Conservation (phyloP, 53 echinoderm and acorn worm species). For the Echinometra lucunter region DNA sequence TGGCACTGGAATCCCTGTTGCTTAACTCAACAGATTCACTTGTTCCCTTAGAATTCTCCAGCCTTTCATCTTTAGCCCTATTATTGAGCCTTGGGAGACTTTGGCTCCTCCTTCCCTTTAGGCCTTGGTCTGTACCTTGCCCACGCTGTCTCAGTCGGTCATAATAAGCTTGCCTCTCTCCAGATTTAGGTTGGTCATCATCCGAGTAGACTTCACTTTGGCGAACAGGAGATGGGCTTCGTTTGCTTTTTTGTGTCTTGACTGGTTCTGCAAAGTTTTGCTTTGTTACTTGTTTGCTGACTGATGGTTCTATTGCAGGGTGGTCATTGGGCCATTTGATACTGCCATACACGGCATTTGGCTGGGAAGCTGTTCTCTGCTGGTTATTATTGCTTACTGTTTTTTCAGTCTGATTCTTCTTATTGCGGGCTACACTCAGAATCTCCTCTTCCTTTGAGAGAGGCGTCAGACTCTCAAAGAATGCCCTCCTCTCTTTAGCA, state of each 20-base stretch:
- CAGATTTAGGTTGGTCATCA: constrained; percentile 52
- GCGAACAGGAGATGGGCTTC: constrained; percentile 34
- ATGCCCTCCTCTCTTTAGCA: constrained; percentile 57
- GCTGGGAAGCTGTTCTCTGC: not conserved
- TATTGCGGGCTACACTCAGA: not conserved
- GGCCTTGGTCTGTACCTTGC: constrained; percentile 27
- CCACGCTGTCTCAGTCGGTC: constrained; percentile 77
- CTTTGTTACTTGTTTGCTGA: not conserved
- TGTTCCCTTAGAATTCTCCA: not conserved
- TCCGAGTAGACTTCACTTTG: constrained; percentile 18
- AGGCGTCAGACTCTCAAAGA: constrained; percentile 61
- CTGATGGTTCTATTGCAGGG: not conserved
- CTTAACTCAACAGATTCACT: not conserved
- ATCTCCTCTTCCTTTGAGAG: constrained; percentile 65
- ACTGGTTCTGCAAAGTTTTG: constrained; percentile 5
- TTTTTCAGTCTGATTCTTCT: not conserved
- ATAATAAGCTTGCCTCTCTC: constrained; percentile 72
- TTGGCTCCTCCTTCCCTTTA: constrained; percentile 67
- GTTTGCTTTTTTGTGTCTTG: not conserved
- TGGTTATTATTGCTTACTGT: not conserved
- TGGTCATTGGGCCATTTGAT: constrained; percentile 59
- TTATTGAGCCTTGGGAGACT: constrained; percentile 74
- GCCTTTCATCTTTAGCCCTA: constrained; percentile 3
- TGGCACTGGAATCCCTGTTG: not conserved
- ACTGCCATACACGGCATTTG: constrained; percentile 39